Evolutionary conservation across 2,888 invertebrate species (phyloP).

Genomic region (Agriotes lineatus): DNA sequence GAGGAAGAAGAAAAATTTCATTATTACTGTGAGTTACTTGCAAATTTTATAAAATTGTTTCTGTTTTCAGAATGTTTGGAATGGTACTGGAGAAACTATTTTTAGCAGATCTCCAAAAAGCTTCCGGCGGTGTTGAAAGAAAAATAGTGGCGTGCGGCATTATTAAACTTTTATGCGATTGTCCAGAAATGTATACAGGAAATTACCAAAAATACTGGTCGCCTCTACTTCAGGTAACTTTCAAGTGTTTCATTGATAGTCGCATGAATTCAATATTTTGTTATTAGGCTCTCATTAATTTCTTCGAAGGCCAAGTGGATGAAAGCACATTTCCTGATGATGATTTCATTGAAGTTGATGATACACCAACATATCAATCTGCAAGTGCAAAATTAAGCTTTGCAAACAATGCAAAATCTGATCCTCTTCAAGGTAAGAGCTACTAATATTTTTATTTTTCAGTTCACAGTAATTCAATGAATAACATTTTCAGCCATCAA

Average conservation of each 20-base stretch:
- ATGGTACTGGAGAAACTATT: conserved; percentile 95
- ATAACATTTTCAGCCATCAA: too few species aligned
- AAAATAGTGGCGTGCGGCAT: conserved; percentile 94
- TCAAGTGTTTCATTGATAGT: too few species aligned
- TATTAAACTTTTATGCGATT: conserved; percentile 86
- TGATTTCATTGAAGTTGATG: conserved; percentile 90
- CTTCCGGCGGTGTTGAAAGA: conserved; percentile 84
- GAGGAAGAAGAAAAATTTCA: too few species aligned
- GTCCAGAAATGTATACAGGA: conserved; percentile 75
- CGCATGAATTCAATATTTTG: too few species aligned
- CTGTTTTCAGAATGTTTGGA: conserved; percentile 84
- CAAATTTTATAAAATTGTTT: too few species aligned
- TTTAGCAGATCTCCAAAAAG: conserved; percentile 87
- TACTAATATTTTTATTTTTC: too few species aligned
- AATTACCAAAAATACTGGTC: conserved; percentile 77
- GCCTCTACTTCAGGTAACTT: conserved; percentile 69
- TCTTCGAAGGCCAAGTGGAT: conserved; percentile 92
- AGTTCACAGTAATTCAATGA: too few species aligned
- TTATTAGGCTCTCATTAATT: conserved; percentile 84
- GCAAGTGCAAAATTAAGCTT: conserved; percentile 90
- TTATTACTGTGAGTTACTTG: too few species aligned
- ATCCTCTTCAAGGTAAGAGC: conserved; percentile 77
- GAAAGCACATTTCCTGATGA: conserved; percentile 84
- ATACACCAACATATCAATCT: conserved; percentile 87
- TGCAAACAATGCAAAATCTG: conserved; percentile 80